A percentile compares a stretch with the other conserved stretches of the same genome.
These are phyloP conservation scores for Martes martes DNA, from an alignment of 2,113 vertebrate species.

Conservation along the genomic window DNA sequence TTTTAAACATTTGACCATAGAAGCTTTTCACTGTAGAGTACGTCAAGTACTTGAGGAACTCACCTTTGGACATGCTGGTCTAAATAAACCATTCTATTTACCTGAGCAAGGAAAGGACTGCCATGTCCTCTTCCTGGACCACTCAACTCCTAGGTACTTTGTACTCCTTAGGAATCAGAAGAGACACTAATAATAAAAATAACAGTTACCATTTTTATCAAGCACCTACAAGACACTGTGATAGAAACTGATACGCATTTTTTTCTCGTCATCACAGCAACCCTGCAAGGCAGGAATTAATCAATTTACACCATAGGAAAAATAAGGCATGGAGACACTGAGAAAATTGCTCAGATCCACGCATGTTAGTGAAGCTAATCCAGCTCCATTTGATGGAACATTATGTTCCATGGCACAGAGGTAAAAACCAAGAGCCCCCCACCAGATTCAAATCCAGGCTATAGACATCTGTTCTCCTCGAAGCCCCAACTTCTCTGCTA, in stretches of 20 bases:
- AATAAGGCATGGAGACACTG: not conserved
- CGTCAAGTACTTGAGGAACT: not conserved
- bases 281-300: not conserved
- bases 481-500: not conserved
- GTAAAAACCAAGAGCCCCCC: not conserved
- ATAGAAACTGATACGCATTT: not conserved
- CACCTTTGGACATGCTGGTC: not conserved
- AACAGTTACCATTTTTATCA: not conserved
- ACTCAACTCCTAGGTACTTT: not conserved
- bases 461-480: not conserved
- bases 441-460: not conserved
- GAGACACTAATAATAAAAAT: not conserved
- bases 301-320: not conserved
- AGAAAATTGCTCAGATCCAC: not conserved
- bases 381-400: not conserved
- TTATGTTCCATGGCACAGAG: rapidly evolving
- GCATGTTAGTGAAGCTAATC: not conserved
- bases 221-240: not conserved
- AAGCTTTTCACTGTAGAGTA: not conserved
- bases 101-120: not conserved
- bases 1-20: not conserved
- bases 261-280: not conserved
- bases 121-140: not conserved
- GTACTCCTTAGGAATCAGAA: not conserved
- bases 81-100: not conserved